phyloP scores from a whole-genome alignment of 2,888 invertebrate genomes.

The Nomada fabriciana region DNA sequence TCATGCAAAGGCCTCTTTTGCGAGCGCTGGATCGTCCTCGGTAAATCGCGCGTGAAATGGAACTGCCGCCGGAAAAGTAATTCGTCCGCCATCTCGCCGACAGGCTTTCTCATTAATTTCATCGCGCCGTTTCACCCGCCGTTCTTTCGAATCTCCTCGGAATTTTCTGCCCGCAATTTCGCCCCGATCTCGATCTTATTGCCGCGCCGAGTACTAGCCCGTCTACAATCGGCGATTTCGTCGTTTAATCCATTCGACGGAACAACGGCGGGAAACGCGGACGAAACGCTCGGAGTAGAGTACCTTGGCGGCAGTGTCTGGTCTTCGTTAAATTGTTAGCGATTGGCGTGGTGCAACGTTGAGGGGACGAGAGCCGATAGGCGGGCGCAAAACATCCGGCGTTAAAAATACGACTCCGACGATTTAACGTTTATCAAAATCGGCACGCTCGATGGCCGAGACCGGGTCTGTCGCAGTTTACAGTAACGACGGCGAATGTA shows the following conservation, averaged over 20 bases:
- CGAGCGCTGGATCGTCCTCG: conserved; percentile 55
- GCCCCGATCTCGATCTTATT: background rate
- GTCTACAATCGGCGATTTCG: background rate
- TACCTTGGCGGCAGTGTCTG: background rate
- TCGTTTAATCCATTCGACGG: background rate
- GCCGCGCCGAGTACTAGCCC: background rate
- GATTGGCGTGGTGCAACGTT: background rate
- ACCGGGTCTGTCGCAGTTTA: background rate
- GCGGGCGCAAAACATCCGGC: background rate
- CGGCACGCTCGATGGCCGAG: background rate
- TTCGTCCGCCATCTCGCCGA: conserved; percentile 52
- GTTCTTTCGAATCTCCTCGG: conserved; percentile 2
- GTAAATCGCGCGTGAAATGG: conserved; percentile 72
- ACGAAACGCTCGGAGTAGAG: background rate
- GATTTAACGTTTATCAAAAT: conserved; percentile 3
- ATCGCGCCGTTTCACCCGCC: conserved; percentile 29
- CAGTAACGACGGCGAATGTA: background rate
- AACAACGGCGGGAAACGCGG: background rate
- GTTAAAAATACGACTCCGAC: conserved; percentile 1
- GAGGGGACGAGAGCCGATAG: background rate
- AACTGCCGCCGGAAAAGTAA: conserved; percentile 69
- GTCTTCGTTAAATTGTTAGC: background rate
- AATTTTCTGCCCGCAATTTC: conserved; percentile 8
- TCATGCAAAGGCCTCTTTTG: conserved; percentile 67
- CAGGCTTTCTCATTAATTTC: conserved; percentile 65